phyloP scores from a whole-genome alignment of 2,888 invertebrate genomes.

The Drosophila dives region DNA sequence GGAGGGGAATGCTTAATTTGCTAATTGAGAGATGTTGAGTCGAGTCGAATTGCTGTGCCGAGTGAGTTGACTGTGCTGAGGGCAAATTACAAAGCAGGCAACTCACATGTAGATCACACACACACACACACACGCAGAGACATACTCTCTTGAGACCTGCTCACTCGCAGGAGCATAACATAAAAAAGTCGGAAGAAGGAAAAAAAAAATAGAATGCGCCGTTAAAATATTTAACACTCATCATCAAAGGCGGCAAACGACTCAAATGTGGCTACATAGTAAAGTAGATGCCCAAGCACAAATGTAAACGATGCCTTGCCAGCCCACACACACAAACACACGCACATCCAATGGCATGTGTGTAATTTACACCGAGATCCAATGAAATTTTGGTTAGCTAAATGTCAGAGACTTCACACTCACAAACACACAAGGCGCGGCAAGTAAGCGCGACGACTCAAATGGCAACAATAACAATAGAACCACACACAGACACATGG shows the following conservation, averaged over 20 bases:
- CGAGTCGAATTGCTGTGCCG: conserved; percentile 48
- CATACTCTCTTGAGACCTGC: conserved; percentile 7
- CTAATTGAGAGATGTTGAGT: conserved; percentile 71
- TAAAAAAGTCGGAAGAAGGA: conserved; percentile 2
- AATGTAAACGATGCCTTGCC: conserved; percentile 40
- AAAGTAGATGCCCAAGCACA: conserved; percentile 25
- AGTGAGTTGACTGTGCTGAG: conserved; percentile 42
- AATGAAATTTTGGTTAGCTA: conserved; percentile 55
- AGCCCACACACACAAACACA: neutral
- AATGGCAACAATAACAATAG: conserved; percentile 49
- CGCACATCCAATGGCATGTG: conserved; percentile 23
- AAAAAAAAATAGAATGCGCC: conserved; percentile 24
- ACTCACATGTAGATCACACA: conserved; percentile 45
- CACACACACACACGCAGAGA: conserved; percentile 17
- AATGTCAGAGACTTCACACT: conserved; percentile 28
- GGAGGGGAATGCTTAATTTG: conserved; percentile 60
- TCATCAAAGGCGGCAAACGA: conserved; percentile 46
- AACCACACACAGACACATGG: conserved; percentile 20
- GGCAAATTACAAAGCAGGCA: conserved; percentile 48
- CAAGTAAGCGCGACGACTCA: conserved; percentile 24
- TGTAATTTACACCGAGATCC: conserved; percentile 57
- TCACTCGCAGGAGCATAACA: conserved; percentile 12
- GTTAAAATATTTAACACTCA: conserved; percentile 43
- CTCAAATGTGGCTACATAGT: conserved; percentile 26
- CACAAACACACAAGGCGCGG: conserved; percentile 5